These are phyloP conservation scores for Alosa alosa DNA, from an alignment of 2,113 vertebrate genomes.

Conservation along the genomic window DNA sequence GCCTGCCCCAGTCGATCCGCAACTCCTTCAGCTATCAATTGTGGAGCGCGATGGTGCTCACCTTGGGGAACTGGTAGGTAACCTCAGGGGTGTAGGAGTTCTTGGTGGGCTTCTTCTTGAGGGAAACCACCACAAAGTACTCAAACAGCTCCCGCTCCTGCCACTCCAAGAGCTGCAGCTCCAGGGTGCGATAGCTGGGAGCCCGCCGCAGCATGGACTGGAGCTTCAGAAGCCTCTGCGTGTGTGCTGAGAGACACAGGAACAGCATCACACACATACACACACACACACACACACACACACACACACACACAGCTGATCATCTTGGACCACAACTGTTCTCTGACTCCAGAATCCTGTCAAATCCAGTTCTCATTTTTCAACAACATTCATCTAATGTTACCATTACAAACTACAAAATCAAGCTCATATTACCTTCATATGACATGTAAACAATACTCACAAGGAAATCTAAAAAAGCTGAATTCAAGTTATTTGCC, in stretches of 20 bases:
- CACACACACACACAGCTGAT: background rate
- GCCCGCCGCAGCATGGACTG: slow-evolving; percentile 93
- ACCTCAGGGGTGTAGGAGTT: slow-evolving; percentile 92
- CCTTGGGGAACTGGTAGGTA: slow-evolving; percentile 98
- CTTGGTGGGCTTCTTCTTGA: slow-evolving; percentile 95
- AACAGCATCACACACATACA: background rate
- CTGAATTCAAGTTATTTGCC: background rate
- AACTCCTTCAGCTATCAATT: background rate
- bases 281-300: background rate
- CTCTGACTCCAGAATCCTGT: too few relatives aligned
- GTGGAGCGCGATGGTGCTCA: slow-evolving; percentile 49
- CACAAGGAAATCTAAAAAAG: background rate
- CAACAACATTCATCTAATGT: background rate
- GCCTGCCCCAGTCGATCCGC: background rate
- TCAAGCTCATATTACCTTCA: background rate
- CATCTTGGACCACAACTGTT: background rate
- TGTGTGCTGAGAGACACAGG: slow-evolving; percentile 78
- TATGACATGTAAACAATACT: background rate
- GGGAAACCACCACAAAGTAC: slow-evolving; percentile 95
- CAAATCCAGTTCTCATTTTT: background rate
- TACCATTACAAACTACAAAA: background rate
- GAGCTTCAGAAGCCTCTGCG: slow-evolving; percentile 90
- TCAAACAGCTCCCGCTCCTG: slow-evolving; percentile 97
- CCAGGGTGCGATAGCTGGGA: slow-evolving; percentile 94
- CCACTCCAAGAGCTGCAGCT: slow-evolving; percentile 97